Evolutionary conservation across 2,113 vertebrate species (phyloP), one percentile per base, ranked within the genome.

Genomic region (Cinclus mexicanus): DNA sequence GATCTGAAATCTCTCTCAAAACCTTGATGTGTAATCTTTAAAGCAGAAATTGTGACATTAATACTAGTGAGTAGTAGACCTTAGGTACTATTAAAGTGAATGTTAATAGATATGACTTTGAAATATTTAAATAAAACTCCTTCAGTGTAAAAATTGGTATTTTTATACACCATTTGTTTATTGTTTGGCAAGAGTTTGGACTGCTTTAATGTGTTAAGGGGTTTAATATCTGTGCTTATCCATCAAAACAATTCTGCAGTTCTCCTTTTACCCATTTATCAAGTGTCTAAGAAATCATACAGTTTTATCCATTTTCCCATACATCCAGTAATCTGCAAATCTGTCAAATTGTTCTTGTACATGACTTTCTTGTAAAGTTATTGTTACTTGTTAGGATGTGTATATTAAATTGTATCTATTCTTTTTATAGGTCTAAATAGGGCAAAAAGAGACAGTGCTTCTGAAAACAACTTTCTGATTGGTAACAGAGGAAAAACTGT

Each of bases 401-500:
- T 69, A 1, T 83, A 7, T 83, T 63, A 86, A 87, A 67, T 37
- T 63, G 23, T 55, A 10, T 50, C 2, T 81, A n/a, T 87, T 65
- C 68, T 88, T 95, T 95, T 25, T 76, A 29, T 83, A 98, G 98
- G 98, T 19, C 87, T 97, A 72, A 90, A 89, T 91, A 37, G 75
- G 37, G 83, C 95, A 68, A 98, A 98, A 91, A 98, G 96, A 89
- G 95, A 96, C 24, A 85, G 53, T 76, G 67, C 64, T 93, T 93
- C 97, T 53, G 97, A 97, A 76, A 94, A 95, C 55, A 95, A 86
- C 49, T 94, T 92, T 60, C 14, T 95, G 78, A 86, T 95, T 70
- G 77, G 79, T 35, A 97, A 96, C 25, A 97, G 95, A 57, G 53
- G 53, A 49, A 98, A 97, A 96, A 31, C 87, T 20, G 37, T 42